These are phyloP conservation scores for Triplophysa yarkandensis DNA, from an alignment of 2,797 vertebrate species.

Conservation along the genomic window DNA sequence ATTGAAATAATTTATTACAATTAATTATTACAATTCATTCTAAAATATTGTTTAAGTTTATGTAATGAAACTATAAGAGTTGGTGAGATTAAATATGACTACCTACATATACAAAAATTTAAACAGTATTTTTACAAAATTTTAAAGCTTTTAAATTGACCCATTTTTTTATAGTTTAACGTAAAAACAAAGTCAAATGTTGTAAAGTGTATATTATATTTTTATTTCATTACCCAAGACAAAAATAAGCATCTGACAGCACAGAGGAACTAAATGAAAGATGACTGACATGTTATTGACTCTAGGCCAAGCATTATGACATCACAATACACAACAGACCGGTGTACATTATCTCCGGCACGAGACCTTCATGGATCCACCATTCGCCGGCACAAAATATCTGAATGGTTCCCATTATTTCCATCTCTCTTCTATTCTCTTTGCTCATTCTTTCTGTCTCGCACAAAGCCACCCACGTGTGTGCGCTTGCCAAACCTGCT, in stretches of 20 bases:
- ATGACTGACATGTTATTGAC: slow-evolving; percentile 19
- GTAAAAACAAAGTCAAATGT: no score
- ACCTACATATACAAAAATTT: no score
- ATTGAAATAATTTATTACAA: no score
- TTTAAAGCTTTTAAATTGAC: no score
- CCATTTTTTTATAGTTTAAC: no score
- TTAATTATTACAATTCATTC: no score
- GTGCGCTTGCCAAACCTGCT: slow-evolving; percentile 64
- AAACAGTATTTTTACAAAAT: no score
- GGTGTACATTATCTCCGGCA: slow-evolving; percentile 33
- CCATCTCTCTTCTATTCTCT: slow-evolving; percentile 38
- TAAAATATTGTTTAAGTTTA: no score
- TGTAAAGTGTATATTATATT: no score
- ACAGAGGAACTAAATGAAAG: slow-evolving; percentile 1
- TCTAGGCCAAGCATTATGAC: slow-evolving; percentile 28
- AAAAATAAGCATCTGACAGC: slow-evolving; percentile 36
- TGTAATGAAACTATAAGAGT: no score
- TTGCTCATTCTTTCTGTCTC: slow-evolving; percentile 50
- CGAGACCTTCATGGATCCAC: slow-evolving; percentile 18
- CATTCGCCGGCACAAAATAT: slow-evolving; percentile 51
- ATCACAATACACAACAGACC: slow-evolving; percentile 24
- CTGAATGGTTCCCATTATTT: slow-evolving; percentile 60
- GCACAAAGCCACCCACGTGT: slow-evolving; percentile 68
- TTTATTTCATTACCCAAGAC: not conserved
- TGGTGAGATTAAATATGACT: no score